A percentile compares a stretch with the other conserved stretches of the same genome.
Evolutionary conservation across 2,113 vertebrate genomes (phyloP).

Genomic region (Parus major): DNA sequence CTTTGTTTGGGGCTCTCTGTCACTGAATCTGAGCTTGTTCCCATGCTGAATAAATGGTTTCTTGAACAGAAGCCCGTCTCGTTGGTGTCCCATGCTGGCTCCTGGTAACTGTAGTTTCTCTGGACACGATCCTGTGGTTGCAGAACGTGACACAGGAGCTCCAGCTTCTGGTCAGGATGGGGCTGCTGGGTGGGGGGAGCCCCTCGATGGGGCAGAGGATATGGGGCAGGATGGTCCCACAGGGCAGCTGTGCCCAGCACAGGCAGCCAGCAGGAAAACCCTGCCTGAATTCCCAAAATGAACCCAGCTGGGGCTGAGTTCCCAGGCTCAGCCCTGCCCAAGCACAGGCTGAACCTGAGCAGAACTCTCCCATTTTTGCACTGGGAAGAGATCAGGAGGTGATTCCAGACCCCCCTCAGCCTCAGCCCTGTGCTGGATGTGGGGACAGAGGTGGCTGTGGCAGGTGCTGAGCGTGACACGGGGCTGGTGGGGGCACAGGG

Average conservation of each 20-base stretch:
- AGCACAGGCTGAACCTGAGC: background rate
- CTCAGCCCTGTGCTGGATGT: accelerated
- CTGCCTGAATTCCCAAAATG: background rate
- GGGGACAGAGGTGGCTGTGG: background rate
- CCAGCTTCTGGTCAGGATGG: accelerated
- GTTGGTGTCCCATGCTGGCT: too few species aligned
- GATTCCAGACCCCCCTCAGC: accelerated
- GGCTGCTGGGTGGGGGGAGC: background rate
- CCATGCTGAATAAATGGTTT: too few species aligned
- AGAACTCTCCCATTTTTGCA: background rate
- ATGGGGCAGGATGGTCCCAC: background rate
- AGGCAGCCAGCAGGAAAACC: background rate
- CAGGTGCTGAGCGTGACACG: background rate
- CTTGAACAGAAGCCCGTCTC: too few species aligned
- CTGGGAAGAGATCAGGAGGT: background rate
- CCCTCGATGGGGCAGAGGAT: accelerated
- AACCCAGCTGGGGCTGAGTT: background rate
- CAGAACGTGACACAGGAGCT: background rate
- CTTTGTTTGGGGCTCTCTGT: too few species aligned
- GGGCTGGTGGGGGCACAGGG: background rate
- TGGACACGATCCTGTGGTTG: too few species aligned
- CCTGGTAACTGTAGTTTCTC: too few species aligned
- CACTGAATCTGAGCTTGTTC: too few species aligned
- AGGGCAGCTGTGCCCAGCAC: background rate
- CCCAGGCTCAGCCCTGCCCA: background rate